Base-by-base conservation (phyloP, 2,113 vertebrate species). In the Ageneiosus marmoratus region DNA sequence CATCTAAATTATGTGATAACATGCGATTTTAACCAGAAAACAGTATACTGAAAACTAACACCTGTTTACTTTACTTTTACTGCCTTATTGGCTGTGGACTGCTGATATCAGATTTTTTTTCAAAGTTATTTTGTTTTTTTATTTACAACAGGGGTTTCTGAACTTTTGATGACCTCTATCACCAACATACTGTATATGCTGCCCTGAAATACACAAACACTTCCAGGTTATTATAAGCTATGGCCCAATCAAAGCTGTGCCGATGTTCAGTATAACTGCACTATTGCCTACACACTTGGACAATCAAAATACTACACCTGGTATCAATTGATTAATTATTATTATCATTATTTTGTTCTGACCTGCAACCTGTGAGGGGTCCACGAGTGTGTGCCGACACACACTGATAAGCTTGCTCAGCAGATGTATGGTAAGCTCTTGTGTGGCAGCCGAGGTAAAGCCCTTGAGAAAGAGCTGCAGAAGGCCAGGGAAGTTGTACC, bases 401-500 rank as follows among this genome's bases (percentile, higher is more conserved):
- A 98, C 95, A 1, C 95, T 95, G 86, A 98, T 97, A 86, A 99
- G 97, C 89, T 96, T 98, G 89, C 97, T 97, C 86, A 99, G 97
- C 80, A 99, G 95, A 89, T 98, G 97, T 88, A 99, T 95, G 69
- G 97, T 99, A 94, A 99, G 97, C 93, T 99, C 98, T 86, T 98
- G 98, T 0, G 98, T 99, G 12, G 97, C 95, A 2, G 95, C 93
- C 10, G 98, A 99, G 91, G 98, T 99, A 93, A 99, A 99, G 80
- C 98, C 98, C 92, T 99, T 99, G 1, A 99, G 92, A 91, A 99
- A 98, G 85, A 99, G 96, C 88, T 98, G 97, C 85, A 99, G 96
- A 88, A 99, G 95, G 34, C 98, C 98, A 16, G 98, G 98, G 82
- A 97, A 99, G 86, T 95, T 98, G 90, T 92, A 97, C 98, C 98